These are phyloP conservation scores for Sebastes fasciatus DNA, from an alignment of 2,113 vertebrate genomes.

Conservation along the genomic window DNA sequence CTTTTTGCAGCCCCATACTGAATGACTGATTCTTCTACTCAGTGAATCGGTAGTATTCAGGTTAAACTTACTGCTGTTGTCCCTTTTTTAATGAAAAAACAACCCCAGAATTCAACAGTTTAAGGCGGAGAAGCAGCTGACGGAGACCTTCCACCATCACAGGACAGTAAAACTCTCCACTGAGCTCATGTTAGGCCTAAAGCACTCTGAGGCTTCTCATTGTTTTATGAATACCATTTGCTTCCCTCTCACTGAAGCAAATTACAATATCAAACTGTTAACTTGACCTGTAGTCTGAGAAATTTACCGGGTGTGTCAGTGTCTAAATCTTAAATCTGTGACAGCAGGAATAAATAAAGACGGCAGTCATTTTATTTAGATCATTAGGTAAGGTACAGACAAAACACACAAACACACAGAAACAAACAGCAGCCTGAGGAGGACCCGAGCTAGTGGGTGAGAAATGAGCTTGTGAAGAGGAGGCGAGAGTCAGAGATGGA, in stretches of 20 bases:
- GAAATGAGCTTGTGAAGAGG: conserved; percentile 58
- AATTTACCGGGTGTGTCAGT: conserved; percentile 20
- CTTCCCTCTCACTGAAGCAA: not conserved
- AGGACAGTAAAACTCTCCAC: not conserved
- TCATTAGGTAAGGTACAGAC: conserved; percentile 46
- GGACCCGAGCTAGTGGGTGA: conserved; percentile 46
- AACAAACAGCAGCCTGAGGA: conserved; percentile 37
- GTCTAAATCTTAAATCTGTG: conserved; percentile 15
- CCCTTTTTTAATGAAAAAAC: not conserved
- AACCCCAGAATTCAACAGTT: not conserved
- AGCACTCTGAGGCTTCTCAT: not conserved
- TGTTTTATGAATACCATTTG: not conserved
- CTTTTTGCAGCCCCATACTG: not conserved
- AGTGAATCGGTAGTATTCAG: not conserved
- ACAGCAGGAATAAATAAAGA: conserved; percentile 34
- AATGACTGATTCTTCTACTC: not conserved
- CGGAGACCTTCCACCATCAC: not conserved
- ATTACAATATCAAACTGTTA: not conserved
- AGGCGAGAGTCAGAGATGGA: conserved; percentile 62
- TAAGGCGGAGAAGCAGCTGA: not conserved
- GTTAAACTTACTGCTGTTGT: not conserved
- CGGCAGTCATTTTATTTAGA: conserved; percentile 24
- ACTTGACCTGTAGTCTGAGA: conserved; percentile 1
- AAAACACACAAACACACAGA: conserved; percentile 7
- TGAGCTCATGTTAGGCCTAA: not conserved